Evolutionary conservation across 2,797 vertebrate genomes (phyloP).

Genomic region (Macrochelys suwanniensis): DNA sequence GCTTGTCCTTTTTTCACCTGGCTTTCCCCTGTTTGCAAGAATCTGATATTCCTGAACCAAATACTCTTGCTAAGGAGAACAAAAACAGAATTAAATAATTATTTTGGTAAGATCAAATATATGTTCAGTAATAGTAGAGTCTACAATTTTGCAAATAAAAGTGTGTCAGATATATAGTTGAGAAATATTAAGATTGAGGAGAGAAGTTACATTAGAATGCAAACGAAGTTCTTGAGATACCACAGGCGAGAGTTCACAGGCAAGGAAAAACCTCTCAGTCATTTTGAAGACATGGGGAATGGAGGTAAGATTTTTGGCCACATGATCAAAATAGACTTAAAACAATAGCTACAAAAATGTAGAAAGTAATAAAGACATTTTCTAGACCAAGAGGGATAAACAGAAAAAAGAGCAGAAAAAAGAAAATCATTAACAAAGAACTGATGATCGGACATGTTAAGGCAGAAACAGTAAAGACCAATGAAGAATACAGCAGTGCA

Average conservation of each 20-base stretch:
- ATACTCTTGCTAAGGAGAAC: neutral
- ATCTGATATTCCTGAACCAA: neutral
- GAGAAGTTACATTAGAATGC: neutral
- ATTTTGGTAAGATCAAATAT: neutral
- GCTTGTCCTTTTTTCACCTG: neutral
- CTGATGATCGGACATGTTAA: neutral
- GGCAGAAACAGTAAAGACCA: fast-evolving
- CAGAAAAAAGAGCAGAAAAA: neutral
- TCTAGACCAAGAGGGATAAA: fast-evolving
- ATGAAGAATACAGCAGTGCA: neutral
- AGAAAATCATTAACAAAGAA: neutral
- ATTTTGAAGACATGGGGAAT: neutral
- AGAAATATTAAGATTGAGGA: neutral
- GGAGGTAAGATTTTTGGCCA: neutral
- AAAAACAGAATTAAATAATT: neutral
- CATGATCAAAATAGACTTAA: neutral
- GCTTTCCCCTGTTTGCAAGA: neutral
- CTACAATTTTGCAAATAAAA: neutral
- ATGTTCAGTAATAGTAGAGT: neutral
- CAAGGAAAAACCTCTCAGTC: neutral
- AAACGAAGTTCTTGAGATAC: neutral
- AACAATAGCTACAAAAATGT: neutral
- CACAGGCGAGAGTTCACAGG: neutral
- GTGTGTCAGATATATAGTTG: neutral
- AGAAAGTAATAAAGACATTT: neutral